Conservation (phyloP, 2,888 invertebrate genomes). For the Synergus gifuensis region DNA sequence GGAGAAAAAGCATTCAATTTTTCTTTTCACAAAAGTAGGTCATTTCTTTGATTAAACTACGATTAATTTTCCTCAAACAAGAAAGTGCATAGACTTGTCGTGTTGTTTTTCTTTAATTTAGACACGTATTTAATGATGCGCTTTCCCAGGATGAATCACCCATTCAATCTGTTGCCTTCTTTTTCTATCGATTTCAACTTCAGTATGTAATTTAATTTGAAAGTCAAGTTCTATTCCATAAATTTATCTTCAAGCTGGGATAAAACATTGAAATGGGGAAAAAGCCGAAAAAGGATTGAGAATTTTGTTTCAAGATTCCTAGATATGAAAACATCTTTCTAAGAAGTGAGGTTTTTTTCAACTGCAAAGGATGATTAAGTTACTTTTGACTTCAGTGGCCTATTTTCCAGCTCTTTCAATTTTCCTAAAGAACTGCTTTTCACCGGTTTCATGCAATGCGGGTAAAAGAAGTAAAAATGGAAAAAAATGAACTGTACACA, state of each 20-base stretch:
- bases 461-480: background rate
- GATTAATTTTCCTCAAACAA: background rate
- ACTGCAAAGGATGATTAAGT: background rate
- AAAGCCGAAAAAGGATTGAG: too few relatives aligned
- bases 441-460: background rate
- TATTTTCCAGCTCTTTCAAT: conserved; percentile 12
- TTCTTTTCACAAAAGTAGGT: background rate
- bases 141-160: conserved; percentile 5
- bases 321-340: background rate
- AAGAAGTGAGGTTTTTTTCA: background rate
- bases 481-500: background rate
- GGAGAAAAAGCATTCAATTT: background rate
- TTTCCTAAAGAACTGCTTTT: conserved; percentile 13
- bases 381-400: conserved; percentile 25
- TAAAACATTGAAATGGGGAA: too few relatives aligned
- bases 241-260: too few relatives aligned
- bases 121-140: background rate
- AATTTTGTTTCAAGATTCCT: too few relatives aligned
- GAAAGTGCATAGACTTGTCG: background rate
- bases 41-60: background rate
- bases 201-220: conserved; percentile 5
- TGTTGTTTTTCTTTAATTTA: background rate
- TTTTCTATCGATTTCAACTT: background rate
- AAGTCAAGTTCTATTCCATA: background rate
- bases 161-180: background rate